A percentile compares a stretch with the other conserved stretches of the same genome.
These are phyloP conservation scores for Galemys pyrenaicus DNA, from an alignment of 2,113 vertebrate species.

Conservation along the genomic window DNA sequence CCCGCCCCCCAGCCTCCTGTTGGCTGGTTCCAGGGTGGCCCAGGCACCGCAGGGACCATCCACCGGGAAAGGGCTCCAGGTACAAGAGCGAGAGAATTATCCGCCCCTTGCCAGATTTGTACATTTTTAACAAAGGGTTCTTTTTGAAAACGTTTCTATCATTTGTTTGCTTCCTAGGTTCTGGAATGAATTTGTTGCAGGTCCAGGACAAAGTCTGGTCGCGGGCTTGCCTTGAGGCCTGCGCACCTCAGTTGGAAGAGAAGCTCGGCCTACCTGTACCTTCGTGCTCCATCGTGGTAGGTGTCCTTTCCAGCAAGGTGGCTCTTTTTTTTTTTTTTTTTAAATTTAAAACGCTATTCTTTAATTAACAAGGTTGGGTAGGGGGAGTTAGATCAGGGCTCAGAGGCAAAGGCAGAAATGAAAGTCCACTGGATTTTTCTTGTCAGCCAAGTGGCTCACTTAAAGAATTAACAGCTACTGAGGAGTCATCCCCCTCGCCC, in stretches of 20 bases:
- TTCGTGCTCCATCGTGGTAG: conserved; percentile 90
- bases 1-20: neutral
- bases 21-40: neutral
- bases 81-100: neutral
- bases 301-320: neutral
- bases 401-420: too few species aligned
- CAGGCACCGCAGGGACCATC: accelerated
- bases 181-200: conserved; percentile 97
- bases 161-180: conserved; percentile 85
- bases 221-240: conserved; percentile 87
- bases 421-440: too few species aligned
- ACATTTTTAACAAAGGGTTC: neutral
- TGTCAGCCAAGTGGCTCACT: too few species aligned
- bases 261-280: conserved; percentile 87
- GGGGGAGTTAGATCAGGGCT: too few species aligned
- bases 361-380: too few species aligned
- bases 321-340: too few species aligned
- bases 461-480: too few species aligned
- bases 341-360: too few species aligned
- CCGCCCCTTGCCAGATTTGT: neutral
- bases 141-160: neutral
- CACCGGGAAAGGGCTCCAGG: neutral
- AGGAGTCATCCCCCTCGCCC: too few species aligned
- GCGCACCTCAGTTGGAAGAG: conserved; percentile 87
- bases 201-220: conserved; percentile 91